phyloP scores from a whole-genome alignment of 2,888 invertebrate genomes.

The Cerceris ruficornis region DNA sequence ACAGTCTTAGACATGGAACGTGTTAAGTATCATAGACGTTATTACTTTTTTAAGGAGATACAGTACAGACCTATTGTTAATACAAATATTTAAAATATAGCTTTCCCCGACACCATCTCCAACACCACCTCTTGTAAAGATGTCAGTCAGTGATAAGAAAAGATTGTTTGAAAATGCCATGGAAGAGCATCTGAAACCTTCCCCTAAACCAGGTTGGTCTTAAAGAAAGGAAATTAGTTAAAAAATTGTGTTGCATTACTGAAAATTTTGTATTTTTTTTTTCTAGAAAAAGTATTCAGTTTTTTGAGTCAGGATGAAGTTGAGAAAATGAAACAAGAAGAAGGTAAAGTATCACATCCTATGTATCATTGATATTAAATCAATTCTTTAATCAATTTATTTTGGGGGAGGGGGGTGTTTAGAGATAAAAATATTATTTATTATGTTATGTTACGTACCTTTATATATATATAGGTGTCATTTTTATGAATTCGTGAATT shows the following conservation, averaged over 20 bases:
- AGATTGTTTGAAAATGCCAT: slow-evolving; percentile 98
- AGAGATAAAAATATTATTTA: too few species aligned
- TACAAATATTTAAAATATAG: slow-evolving; percentile 62
- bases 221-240: slow-evolving; percentile 45
- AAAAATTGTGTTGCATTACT: neutral
- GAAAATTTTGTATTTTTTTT: slow-evolving; percentile 5
- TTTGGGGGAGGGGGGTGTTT: too few species aligned
- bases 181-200: slow-evolving; percentile 94
- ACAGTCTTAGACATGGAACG: too few species aligned
- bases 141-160: slow-evolving; percentile 96
- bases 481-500: slow-evolving; percentile 19
- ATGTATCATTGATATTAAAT: too few species aligned
- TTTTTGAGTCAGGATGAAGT: slow-evolving; percentile 97
- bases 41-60: too few species aligned
- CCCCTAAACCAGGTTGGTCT: slow-evolving; percentile 89
- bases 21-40: neutral
- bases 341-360: slow-evolving; percentile 82
- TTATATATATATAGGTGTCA: neutral
- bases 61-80: neutral
- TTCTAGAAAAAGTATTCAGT: slow-evolving; percentile 94
- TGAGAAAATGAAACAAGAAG: slow-evolving; percentile 96
- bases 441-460: too few species aligned
- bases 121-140: slow-evolving; percentile 89
- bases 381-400: neutral
- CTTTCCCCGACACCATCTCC: slow-evolving; percentile 85